These are phyloP conservation scores for Phyllotreta striolata DNA, from an alignment of 2,888 invertebrate species.

Conservation along the genomic window DNA sequence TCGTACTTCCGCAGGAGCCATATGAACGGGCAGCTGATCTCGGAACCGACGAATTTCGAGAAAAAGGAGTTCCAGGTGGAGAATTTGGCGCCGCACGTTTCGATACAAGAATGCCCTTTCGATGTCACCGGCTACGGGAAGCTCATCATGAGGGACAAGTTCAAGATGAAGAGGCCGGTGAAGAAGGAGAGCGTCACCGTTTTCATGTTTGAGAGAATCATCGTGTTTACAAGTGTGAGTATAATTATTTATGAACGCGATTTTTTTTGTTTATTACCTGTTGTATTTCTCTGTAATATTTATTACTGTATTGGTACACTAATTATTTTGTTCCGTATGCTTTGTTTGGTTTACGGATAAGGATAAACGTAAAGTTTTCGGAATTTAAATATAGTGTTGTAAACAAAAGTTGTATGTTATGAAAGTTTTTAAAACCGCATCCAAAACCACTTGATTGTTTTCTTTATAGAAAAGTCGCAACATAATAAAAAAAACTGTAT, in stretches of 20 bases:
- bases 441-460: too few species aligned
- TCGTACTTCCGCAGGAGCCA: conserved; percentile 26
- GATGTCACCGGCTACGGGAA: conserved; percentile 54
- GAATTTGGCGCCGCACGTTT: conserved; percentile 32
- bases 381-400: too few species aligned
- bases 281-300: conserved; percentile 9
- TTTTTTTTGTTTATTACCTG: neutral
- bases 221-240: conserved; percentile 52
- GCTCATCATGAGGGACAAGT: conserved; percentile 52
- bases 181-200: conserved; percentile 51
- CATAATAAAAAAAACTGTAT: too few species aligned
- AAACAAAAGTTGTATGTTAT: too few species aligned
- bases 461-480: too few species aligned
- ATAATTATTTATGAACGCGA: neutral
- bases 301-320: neutral
- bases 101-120: conserved; percentile 55
- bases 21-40: conserved; percentile 33
- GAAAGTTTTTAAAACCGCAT: too few species aligned
- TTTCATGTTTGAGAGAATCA: conserved; percentile 56
- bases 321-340: neutral
- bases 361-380: too few species aligned
- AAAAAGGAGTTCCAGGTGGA: conserved; percentile 32
- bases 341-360: neutral
- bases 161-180: conserved; percentile 50
- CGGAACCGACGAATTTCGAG: conserved; percentile 40